Percentiles rank a stretch among this genome's conserved stretches.
Conservation (phyloP, 1,140 invertebrate species). For the Cheumatopsyche charites region DNA sequence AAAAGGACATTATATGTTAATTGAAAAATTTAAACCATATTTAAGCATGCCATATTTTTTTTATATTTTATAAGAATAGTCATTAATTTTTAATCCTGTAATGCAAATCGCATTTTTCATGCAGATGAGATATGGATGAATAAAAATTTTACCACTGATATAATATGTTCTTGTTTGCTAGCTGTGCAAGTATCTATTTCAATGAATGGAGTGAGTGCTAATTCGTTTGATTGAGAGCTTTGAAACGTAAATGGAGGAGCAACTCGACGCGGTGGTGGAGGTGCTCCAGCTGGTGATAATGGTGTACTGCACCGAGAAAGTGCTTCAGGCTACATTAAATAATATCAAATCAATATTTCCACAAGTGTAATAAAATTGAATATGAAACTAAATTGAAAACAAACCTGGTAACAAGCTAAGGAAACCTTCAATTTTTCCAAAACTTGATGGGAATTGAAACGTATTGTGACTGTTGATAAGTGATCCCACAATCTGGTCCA, state of each 20-base stretch:
- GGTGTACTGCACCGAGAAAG: slow-evolving; percentile 82
- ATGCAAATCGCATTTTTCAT: neutral
- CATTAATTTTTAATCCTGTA: no score
- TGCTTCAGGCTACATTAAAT: slow-evolving; percentile 72
- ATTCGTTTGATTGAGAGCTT: slow-evolving; percentile 53
- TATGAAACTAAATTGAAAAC: slow-evolving; percentile 11
- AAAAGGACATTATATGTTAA: no score
- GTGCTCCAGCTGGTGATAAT: slow-evolving; percentile 67
- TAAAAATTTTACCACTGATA: slow-evolving; percentile 69
- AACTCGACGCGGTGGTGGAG: slow-evolving; percentile 52
- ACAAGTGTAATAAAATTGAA: slow-evolving; percentile 1
- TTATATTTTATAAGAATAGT: no score
- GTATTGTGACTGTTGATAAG: slow-evolving; percentile 61
- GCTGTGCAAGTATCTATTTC: slow-evolving; percentile 86
- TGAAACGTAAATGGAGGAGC: slow-evolving; percentile 35
- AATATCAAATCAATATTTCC: slow-evolving; percentile 11
- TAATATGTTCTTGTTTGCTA: slow-evolving; percentile 84
- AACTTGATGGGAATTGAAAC: slow-evolving; percentile 72
- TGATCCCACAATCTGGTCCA: slow-evolving; percentile 83
- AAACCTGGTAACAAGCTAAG: slow-evolving; percentile 77
- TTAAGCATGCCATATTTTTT: no score
- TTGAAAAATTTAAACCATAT: no score
- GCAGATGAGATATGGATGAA: neutral
- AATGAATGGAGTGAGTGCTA: slow-evolving; percentile 73
- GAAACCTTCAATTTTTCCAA: slow-evolving; percentile 78